Base-by-base conservation (phyloP, 2,113 vertebrate genomes). In the Ameiurus melas region DNA sequence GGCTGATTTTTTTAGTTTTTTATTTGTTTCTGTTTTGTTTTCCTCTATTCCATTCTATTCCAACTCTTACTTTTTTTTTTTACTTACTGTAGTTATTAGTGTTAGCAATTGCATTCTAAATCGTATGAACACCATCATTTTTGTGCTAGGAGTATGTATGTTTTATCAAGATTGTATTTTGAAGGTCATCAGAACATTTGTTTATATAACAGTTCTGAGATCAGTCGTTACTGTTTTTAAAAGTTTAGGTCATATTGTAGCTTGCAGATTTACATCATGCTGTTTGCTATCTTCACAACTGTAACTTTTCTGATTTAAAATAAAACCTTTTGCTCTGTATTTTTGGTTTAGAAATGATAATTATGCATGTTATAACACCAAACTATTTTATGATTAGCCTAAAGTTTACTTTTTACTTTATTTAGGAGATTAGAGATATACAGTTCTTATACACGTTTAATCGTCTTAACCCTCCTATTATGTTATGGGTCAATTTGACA, bases 321-420 rank as follows among this genome's bases (percentile, higher is more conserved):
- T 79, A 53, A 79, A 77, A 53, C n/a, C 16, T 14, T 79, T 53
- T 79, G 25, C 77, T 79, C 47, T 79, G 77, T n/a, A 53, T 30
- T 55, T 79, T 79, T 27, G 5, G 47, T 53, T 53, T 53, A 16
- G 5, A 79, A 51, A n/a, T 53, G 53, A 53, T 53, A n/a, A n/a
- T n/a, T 79, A 79, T 78, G 33, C 33, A 73, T 75, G 33, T 39
- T 73, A 25, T 75, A 36, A 13, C 20, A 36, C 13, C 68, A 75
- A 43, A 43, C 7, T 43, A 20, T 20, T 75, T 20, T 22, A 75
- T 6, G 1, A 12, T 39, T 75, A 43, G 17, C 39, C 20, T 77
- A 75, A 25, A 75, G 43, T 75, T 19, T 20, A 43, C 0, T 3
- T 22, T 73, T 73, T 36, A 20, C 36, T 43, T 73, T 43, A 39